These are phyloP conservation scores for Brotula barbata DNA, from an alignment of 2,797 vertebrate genomes.

Conservation along the genomic window DNA sequence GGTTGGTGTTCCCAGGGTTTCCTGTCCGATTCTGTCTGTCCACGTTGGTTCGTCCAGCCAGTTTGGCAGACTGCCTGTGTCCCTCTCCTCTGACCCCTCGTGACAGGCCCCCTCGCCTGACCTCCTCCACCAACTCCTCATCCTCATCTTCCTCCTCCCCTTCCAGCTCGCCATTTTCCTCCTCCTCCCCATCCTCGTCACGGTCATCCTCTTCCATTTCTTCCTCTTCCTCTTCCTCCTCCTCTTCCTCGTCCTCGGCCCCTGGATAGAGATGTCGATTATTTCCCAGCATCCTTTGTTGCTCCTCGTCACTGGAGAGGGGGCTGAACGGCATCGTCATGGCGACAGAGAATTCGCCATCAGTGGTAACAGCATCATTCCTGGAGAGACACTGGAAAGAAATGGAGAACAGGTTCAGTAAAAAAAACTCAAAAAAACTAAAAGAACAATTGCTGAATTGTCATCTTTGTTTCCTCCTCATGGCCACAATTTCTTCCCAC, in stretches of 20 bases:
- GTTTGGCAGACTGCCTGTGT: constrained; percentile 73
- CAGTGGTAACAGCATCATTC: constrained; percentile 83
- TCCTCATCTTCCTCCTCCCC: constrained; percentile 76
- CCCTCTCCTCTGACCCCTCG: constrained; percentile 68
- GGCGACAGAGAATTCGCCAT: constrained; percentile 76
- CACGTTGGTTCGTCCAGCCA: constrained; percentile 54
- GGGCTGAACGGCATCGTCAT: constrained; percentile 93
- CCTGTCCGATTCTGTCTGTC: constrained; percentile 70
- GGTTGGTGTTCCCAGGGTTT: constrained; percentile 79
- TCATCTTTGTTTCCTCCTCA: not conserved
- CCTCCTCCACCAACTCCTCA: constrained; percentile 71
- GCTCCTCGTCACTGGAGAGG: constrained; percentile 92
- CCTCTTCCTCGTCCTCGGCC: constrained; percentile 87
- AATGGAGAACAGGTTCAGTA: constrained; percentile 26
- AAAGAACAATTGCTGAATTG: constrained; percentile 11
- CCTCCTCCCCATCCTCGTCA: constrained; percentile 73
- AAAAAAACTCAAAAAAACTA: constrained; percentile 8
- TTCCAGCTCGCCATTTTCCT: constrained; percentile 76
- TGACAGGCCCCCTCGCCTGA: constrained; percentile 63
- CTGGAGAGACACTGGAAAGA: constrained; percentile 64
- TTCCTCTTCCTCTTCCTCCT: constrained; percentile 87
- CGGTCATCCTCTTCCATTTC: constrained; percentile 82
- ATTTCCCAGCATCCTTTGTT: constrained; percentile 86
- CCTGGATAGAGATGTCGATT: constrained; percentile 87
- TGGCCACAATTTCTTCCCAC: not conserved